Percentiles rank a stretch among this genome's conserved stretches.
These are phyloP conservation scores for Scrobipalpa costella DNA, from an alignment of 2,888 invertebrate genomes.

Conservation along the genomic window DNA sequence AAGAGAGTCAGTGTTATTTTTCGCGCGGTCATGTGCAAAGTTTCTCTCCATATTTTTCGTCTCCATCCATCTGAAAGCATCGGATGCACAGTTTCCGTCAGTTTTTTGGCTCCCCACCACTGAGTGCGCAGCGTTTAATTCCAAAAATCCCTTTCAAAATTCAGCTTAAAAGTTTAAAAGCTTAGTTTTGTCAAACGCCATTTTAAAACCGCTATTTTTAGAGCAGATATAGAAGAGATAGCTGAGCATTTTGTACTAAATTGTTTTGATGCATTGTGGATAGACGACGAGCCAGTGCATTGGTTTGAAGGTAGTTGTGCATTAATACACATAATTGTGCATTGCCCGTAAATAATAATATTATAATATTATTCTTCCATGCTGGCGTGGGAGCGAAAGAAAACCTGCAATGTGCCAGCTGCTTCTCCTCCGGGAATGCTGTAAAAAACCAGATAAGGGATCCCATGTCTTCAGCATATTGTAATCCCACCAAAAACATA, in stretches of 20 bases:
- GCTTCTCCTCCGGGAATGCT: too few species aligned
- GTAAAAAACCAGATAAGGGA: too few species aligned
- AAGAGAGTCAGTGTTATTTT: too few species aligned
- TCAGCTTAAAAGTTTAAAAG: background rate
- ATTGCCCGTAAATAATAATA: too few species aligned
- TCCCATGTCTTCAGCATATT: too few species aligned
- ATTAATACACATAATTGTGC: too few species aligned
- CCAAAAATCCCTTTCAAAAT: conserved; percentile 11
- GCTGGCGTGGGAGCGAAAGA: too few species aligned
- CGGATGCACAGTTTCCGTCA: conserved; percentile 9
- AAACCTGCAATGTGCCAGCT: too few species aligned
- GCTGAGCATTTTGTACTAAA: background rate
- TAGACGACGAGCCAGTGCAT: background rate
- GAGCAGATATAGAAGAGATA: background rate
- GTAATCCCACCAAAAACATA: too few species aligned
- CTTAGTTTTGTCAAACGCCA: conserved; percentile 16
- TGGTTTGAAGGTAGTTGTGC: too few species aligned
- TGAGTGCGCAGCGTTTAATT: conserved; percentile 10
- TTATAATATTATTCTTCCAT: too few species aligned
- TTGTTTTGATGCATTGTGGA: background rate
- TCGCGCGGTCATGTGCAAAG: background rate
- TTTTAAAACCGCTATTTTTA: background rate
- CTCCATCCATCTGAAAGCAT: conserved; percentile 11
- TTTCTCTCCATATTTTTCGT: background rate
- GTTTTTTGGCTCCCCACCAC: conserved; percentile 7